Conservation (phyloP, 2,113 vertebrate genomes). For the Lonchura striata region DNA sequence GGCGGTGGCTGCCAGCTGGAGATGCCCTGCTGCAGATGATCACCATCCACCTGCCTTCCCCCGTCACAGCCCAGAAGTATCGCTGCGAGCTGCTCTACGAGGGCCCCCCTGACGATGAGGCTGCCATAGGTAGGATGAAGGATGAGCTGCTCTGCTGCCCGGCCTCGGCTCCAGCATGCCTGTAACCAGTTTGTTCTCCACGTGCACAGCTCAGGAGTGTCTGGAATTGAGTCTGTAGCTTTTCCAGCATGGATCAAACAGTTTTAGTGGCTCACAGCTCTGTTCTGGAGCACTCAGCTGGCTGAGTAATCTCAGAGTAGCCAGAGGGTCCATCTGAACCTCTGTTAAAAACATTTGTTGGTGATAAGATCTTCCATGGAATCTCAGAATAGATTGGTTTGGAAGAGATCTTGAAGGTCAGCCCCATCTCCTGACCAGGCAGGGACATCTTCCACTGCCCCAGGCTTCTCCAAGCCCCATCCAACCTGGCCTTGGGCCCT, state of each 20-base stretch:
- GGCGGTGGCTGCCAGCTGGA: constrained; percentile 92
- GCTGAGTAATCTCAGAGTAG: background rate
- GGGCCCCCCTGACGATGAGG: constrained; percentile 90
- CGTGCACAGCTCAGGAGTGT: fast-evolving
- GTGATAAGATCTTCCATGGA: background rate
- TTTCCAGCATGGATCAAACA: fast-evolving
- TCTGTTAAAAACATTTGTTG: background rate
- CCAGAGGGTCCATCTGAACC: background rate
- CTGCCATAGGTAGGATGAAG: constrained; percentile 84
- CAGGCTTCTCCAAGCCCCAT: fast-evolving
- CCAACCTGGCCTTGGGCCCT: background rate
- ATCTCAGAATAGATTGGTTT: background rate
- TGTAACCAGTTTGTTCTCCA: background rate
- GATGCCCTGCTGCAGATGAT: constrained; percentile 97
- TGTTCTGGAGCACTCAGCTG: no score
- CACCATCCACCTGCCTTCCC: constrained; percentile 95
- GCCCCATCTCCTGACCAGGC: fast-evolving
- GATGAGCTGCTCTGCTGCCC: background rate
- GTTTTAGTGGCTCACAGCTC: background rate
- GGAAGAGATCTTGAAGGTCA: background rate
- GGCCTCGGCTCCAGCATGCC: fast-evolving
- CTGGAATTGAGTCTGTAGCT: background rate
- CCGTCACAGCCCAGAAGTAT: constrained; percentile 93
- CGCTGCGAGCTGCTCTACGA: constrained; percentile 96
- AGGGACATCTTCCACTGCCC: fast-evolving